Evolutionary conservation across 2,888 invertebrate genomes (phyloP), one percentile per base, ranked within the genome.

Genomic region (Cataglyphis altisquamis): DNA sequence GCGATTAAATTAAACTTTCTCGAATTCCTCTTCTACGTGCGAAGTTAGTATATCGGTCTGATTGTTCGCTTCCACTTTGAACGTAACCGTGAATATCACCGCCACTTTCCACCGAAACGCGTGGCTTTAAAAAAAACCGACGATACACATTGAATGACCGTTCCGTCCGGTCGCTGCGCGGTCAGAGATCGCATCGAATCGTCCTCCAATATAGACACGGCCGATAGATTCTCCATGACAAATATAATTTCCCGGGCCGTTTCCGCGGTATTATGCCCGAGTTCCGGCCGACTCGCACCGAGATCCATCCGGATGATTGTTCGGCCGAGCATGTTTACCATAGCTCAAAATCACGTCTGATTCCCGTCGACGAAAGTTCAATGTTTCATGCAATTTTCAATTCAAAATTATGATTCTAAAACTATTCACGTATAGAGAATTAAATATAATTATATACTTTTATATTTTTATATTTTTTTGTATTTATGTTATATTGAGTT

Each of bases 201-300:
- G 90, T 90, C 84, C 90, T 86, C 85, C 83, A 80, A 80, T 72
- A 83, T 85, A 64, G 74, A 83, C 83, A 77, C 84, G 88, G 70
- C 87, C 88, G 88, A 90, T 25, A 25, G 25, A 25, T 91, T 92
- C 92, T 91, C 92, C 91, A 90, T 93, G 90, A 92, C 94, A 93
- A 94, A 94, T 93, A 93, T 93, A 92, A 93, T 94, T 94, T 93
- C 91, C 92, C 91, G 82, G 86, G 60, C 87, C 91, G 91, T 90
- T 94, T 94, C 94, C 94, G 94, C 86, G 89, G 92, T 90, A 93
- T 94, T 93, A 94, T 94, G 87, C 89, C 8, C 82, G 74, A 92
- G 93, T 93, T 94, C 94, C 94, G 94, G 94, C 87, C 91, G 87
- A 84, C 87, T 86, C 87, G 87, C 72, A 39, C 39, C 18, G 48